phyloP scores from a whole-genome alignment of 2,113 vertebrate genomes.

The Notarius quadriscutis region DNA sequence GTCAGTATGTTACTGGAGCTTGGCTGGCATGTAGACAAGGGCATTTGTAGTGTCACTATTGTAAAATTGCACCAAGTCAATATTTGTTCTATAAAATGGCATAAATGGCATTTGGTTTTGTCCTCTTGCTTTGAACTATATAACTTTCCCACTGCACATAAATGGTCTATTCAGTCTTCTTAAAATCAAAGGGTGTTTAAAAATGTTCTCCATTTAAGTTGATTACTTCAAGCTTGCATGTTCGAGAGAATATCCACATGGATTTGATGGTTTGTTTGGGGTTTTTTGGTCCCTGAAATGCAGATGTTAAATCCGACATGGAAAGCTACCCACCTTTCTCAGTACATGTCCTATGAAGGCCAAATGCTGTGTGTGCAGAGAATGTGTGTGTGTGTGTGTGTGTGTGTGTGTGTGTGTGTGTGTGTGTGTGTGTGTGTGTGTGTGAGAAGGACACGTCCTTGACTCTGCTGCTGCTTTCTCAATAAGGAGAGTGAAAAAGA shows the following conservation, averaged over 20 bases:
- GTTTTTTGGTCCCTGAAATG: neutral
- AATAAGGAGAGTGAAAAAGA: slow-evolving; percentile 33
- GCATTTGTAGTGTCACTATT: neutral
- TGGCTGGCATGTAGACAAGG: neutral
- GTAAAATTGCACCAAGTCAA: neutral
- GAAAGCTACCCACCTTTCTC: neutral
- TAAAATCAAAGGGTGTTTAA: neutral
- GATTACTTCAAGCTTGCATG: neutral
- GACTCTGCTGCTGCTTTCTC: neutral
- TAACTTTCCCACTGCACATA: neutral
- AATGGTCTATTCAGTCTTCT: neutral
- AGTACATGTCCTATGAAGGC: neutral
- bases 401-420: slow-evolving; percentile 52
- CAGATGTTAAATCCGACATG: neutral
- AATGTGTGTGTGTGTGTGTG: slow-evolving; percentile 60
- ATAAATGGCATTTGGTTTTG: neutral
- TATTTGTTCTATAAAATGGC: neutral
- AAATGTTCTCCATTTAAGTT: neutral
- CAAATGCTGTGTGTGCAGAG: slow-evolving; percentile 13
- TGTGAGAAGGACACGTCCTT: slow-evolving; percentile 39
- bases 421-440: slow-evolving; percentile 52
- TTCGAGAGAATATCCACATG: neutral
- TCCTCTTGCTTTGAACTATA: neutral
- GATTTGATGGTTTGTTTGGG: neutral
- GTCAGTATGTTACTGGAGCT: neutral